Conservation (phyloP, 2,888 invertebrate genomes). For the Sclerodermus sp. region DNA sequence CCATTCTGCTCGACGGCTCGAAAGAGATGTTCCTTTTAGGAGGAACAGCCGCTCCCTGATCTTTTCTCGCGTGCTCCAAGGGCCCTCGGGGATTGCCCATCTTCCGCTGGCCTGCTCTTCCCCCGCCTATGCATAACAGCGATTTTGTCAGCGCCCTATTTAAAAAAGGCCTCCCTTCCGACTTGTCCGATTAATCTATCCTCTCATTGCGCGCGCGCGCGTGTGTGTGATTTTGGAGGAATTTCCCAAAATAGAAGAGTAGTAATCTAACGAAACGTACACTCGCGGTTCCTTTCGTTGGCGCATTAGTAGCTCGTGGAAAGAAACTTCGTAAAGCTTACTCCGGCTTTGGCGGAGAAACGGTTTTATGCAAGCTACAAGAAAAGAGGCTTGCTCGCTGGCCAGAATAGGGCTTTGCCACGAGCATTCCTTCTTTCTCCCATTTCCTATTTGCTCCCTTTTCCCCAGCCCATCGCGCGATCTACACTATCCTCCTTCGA, state of each 20-base stretch:
- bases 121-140: no score
- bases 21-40: constrained; percentile 3
- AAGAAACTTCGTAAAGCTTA: constrained; percentile 21
- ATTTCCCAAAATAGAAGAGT: no score
- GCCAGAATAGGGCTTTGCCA: constrained; percentile 7
- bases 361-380: constrained; percentile 28
- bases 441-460: constrained; percentile 1
- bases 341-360: constrained; percentile 21
- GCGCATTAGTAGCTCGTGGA: constrained; percentile 20
- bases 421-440: not conserved
- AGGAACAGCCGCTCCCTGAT: constrained; percentile 3
- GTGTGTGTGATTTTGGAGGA: no score
- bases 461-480: constrained; percentile 3
- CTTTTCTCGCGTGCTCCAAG: not conserved
- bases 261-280: no score
- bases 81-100: not conserved
- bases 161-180: no score
- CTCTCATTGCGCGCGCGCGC: no score
- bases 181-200: no score
- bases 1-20: constrained; percentile 4
- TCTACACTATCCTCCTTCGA: constrained; percentile 1
- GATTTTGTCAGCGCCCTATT: no score
- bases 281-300: not conserved
- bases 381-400: constrained; percentile 27
- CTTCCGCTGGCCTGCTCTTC: not conserved